Evolutionary conservation across 2,113 vertebrate genomes (phyloP).

Genomic region (human (Homo sapiens)): DNA sequence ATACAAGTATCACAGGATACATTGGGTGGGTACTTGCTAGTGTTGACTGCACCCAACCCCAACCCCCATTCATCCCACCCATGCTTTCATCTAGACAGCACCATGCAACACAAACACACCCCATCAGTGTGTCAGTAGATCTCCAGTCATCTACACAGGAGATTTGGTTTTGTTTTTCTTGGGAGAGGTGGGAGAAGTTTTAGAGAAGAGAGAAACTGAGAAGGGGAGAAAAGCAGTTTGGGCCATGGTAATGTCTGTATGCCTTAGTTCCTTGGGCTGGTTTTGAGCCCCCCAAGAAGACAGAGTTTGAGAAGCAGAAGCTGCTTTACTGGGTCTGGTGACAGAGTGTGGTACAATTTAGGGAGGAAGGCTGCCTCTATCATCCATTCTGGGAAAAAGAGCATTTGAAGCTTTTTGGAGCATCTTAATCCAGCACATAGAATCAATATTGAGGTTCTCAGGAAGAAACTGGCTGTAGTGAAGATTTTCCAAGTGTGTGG

Average conservation of each 20-base stretch:
- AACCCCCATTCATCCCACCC: not conserved
- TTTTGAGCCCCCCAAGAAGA: not conserved
- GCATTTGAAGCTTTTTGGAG: not conserved
- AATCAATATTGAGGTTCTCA: not conserved
- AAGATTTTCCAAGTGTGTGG: not conserved
- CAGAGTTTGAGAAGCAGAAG: not conserved
- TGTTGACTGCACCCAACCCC: not conserved
- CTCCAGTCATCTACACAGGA: too few relatives aligned
- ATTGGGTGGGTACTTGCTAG: not conserved
- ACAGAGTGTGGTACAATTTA: not conserved
- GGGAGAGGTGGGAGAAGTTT: not conserved
- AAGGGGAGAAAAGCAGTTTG: not conserved
- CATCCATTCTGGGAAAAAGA: not conserved
- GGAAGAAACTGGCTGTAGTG: not conserved
- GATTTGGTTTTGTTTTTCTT: not conserved
- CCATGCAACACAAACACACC: too few relatives aligned
- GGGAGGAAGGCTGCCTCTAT: too few relatives aligned
- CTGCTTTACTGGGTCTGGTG: not conserved
- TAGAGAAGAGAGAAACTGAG: not conserved
- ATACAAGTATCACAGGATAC: rapidly evolving
- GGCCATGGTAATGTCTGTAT: too few relatives aligned
- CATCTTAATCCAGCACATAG: not conserved
- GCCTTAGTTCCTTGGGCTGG: not conserved
- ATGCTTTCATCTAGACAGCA: not conserved
- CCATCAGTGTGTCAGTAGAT: not conserved